Evolutionary conservation across 2,888 invertebrate genomes (phyloP), one percentile per base, ranked within the genome.

Genomic region (Bellardia pandia): DNA sequence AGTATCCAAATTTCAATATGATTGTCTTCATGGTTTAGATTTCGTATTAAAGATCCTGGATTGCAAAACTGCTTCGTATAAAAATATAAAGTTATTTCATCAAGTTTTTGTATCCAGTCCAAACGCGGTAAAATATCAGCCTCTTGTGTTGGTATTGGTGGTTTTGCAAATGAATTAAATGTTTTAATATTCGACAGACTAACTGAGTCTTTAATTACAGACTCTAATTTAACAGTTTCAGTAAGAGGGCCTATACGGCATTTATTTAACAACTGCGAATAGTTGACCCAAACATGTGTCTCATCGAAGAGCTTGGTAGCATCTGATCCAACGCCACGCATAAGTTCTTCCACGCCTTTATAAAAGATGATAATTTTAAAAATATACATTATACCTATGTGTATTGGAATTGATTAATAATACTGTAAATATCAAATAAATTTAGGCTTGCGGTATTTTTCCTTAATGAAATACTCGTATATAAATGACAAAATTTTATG

Each of bases 281-380:
- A 98, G 94, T 99, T 99, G 5, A 99, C 99, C 99, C 99, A 99
- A 4, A 97, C 96, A 93, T 99, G 99, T 33, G 98, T 96, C 94
- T 98, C 96, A 92, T 99, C 98, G 93, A 99, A 99, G 11, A 99
- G 94, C 89, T 96, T 96, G 0, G 99, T 99, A 0, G 98, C 99
- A 93, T 99, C 99, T 86, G 95, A 96, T 0, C 99, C 99, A 9
- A 96, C 98, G 0, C 98, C 99, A 88, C 96, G 95, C 97, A 99
- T 97, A 71, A 99, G 93, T 93, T 99, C 99, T 71, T 97, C 97
- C 7, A 95, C 95, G 56, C 96, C 95, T 95, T 89, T 74, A 23
- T 16, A n/a, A 33, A 74, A 64, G 60, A 23, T 74, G 23, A 11
- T 4, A 30, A n/a, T 56, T 75, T 30, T 23, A 14, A 14, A 37